Evolutionary conservation across 2,888 invertebrate genomes (phyloP), one percentile per base, ranked within the genome.

Genomic region (Leucoma salicis): DNA sequence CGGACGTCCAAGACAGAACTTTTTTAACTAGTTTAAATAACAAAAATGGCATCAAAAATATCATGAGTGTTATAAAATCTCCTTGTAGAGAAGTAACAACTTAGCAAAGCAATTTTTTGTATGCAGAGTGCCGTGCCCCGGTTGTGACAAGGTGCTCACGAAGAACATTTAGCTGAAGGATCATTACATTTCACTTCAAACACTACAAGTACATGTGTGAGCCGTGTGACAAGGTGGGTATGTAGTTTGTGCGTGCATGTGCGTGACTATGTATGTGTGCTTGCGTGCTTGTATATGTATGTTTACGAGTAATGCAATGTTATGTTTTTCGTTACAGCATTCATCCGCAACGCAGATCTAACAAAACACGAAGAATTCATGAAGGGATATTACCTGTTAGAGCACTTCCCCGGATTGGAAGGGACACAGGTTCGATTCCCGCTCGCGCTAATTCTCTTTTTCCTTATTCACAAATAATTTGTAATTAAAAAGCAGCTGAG

Each of bases 101-200:
- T n/a, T n/a, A n/a, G n/a, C n/a, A n/a, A 16, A 16, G 16, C 16
- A 16, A 16, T 16, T 16, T 16, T 25, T 27, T 27, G 8, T 27
- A 11, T 35, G 7, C 47, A 82, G 81, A 10, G 53, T 82, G 0
- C 78, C 82, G 0, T 82, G 83, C 25, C 75, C 81, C 0, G 75
- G 70, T 0, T 82, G 82, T 12, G 79, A 70, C 0, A 82, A 81
- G 33, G 49, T 74, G 1, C 82, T 82, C 50, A 63, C 74, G 0
- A 67, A 79, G 5, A 78, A 70, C 5, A 66, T 64, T 0, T 76
- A 80, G 24, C 81, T 82, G 82, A 78, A 64, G 1, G 77, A 82
- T 5, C 83, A 83, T 13, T 75, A 75, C 29, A 70, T 71, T 14
- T 0, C 83, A 83, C 36, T 53, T 66, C 12, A 74, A 77, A 42